Evolutionary conservation across 2,797 vertebrate genomes (phyloP), one percentile per base, ranked within the genome.

Genomic region (Monodelphis domestica): DNA sequence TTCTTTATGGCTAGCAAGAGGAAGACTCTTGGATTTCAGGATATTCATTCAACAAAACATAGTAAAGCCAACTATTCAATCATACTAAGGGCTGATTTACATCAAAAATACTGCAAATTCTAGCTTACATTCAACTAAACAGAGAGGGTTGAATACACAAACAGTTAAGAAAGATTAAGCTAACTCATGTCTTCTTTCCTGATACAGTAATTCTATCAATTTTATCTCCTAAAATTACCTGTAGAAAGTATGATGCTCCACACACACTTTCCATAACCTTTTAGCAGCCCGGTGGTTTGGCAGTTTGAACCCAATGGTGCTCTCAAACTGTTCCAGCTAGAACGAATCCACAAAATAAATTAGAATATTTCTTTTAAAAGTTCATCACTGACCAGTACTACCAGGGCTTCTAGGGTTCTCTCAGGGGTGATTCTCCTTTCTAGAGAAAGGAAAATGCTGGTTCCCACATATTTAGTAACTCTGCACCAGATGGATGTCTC

Each of bases 211-310:
- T 88, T 53, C 87, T 12, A 28, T 12, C 78, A 55, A 10, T n/a
- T 28, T 0, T 30, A 11, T 54, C 53, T 51, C 89, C 88, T 78
- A 26, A 7, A 92, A 53, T 98, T 99, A 99, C 99, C 99, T 99
- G 98, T 99, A 99, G 97, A 99, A 99, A 96, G 99, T 99, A 98
- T 99, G 99, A 97, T 99, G 99, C 95, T 99, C 99, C 98, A 99
- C 99, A 29, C 99, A 99, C 95, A 99, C 99, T 96, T 99, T 99
- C 99, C 99, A 99, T 96, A 99, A 98, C 95, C 98, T 98, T 98
- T 99, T 99, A 55, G 99, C 99, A 54, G 99, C 99, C 29, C 99
- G 99, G 96, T 99, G 99, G 96, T 99, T 99, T 97, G 99, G 99
- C 93, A 99, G 98, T 97, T 99, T 99, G 98, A 99, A 99, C 90